A percentile compares a stretch with the other conserved stretches of the same genome.
These are phyloP conservation scores for Tetranychus truncatus DNA, from an alignment of 2,888 invertebrate genomes.

Conservation along the genomic window DNA sequence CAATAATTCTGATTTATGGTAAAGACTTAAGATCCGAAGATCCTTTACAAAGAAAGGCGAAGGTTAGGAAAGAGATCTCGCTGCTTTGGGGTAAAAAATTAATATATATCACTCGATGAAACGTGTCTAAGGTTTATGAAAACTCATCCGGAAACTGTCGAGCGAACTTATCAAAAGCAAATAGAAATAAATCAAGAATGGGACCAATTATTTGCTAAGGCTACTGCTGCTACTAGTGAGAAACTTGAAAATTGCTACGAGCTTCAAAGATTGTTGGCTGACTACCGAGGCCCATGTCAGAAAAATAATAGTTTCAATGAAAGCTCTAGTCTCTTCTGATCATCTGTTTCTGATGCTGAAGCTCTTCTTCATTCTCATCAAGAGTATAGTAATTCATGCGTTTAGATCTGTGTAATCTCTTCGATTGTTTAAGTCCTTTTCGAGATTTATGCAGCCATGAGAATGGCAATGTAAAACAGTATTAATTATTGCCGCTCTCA, in stretches of 20 bases:
- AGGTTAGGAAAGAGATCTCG: constrained; percentile 88
- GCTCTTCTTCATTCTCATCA: constrained; percentile 47
- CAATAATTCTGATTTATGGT: constrained; percentile 81
- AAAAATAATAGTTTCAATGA: constrained; percentile 70
- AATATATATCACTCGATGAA: constrained; percentile 66
- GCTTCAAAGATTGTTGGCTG: constrained; percentile 85
- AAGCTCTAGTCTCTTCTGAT: constrained; percentile 87
- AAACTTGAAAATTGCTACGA: constrained; percentile 94
- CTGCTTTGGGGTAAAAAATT: constrained; percentile 87
- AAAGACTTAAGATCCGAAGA: constrained; percentile 81
- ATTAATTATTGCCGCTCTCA: too few relatives aligned
- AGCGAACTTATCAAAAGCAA: constrained; percentile 90
- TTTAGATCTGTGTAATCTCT: too few relatives aligned
- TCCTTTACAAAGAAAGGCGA: constrained; percentile 85
- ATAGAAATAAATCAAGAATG: constrained; percentile 94
- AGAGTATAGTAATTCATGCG: too few relatives aligned
- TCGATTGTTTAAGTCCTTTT: too few relatives aligned
- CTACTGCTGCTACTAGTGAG: constrained; percentile 66
- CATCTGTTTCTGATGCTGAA: constrained; percentile 97
- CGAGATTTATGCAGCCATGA: too few relatives aligned
- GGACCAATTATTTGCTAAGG: constrained; percentile 84
- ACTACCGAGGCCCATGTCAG: constrained; percentile 85
- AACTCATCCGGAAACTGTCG: constrained; percentile 94
- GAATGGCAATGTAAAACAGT: too few relatives aligned
- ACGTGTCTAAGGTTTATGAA: constrained; percentile 81